A percentile compares a stretch with the other conserved stretches of the same genome.
phyloP scores from a whole-genome alignment of 2,113 vertebrate genomes.

The Macaca nemestrina region DNA sequence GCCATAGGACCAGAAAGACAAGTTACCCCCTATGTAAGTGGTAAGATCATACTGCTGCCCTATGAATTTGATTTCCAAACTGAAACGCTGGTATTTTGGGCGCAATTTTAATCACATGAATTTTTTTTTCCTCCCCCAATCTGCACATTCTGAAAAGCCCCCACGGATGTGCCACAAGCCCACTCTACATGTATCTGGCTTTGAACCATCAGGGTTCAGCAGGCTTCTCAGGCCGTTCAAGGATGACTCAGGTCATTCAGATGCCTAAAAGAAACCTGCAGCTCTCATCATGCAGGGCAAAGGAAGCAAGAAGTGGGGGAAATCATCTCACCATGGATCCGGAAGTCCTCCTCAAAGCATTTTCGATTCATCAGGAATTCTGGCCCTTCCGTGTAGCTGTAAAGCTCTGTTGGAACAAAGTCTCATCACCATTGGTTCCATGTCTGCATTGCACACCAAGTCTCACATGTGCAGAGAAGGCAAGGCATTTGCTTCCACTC shows the following conservation, averaged over 20 bases:
- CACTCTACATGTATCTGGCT: neutral
- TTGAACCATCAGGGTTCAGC: neutral
- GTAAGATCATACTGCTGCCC: neutral
- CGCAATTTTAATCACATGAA: neutral
- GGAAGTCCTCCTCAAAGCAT: constrained; percentile 98
- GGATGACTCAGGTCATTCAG: neutral
- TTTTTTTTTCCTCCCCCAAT: neutral
- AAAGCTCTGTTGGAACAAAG: constrained; percentile 88
- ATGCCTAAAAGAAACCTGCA: neutral
- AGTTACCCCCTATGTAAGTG: neutral
- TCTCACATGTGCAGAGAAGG: neutral
- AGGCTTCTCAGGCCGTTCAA: neutral
- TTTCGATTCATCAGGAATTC: constrained; percentile 96
- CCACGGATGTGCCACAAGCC: neutral
- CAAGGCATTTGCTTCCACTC: neutral
- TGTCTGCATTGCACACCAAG: neutral
- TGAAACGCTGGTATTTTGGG: neutral
- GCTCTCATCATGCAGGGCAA: neutral
- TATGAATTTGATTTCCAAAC: neutral
- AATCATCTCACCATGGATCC: constrained; percentile 88
- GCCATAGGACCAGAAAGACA: neutral
- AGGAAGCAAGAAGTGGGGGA: neutral
- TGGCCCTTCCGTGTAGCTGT: constrained; percentile 98
- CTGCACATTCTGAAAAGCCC: neutral
- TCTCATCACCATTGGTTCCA: neutral